Evolutionary conservation across 1,140 invertebrate species (phyloP), one percentile per base, ranked within the genome.

Genomic region (Drosophila ironensis): DNA sequence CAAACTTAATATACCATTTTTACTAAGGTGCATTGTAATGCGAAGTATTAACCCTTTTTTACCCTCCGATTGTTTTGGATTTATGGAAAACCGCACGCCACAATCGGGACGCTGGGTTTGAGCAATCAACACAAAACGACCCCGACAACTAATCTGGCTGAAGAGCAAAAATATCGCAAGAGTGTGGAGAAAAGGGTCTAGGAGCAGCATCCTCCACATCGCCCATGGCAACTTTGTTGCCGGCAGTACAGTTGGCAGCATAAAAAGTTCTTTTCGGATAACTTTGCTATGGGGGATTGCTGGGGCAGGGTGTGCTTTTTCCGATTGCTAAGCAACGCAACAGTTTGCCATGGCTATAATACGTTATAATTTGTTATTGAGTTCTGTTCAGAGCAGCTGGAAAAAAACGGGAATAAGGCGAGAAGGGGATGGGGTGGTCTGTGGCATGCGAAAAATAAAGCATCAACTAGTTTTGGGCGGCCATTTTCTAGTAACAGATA

Each of bases 311-410:
- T 52, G 50, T n/a, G 25, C 41, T 60, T 19, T 67, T 69, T 68
- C 54, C 66, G 60, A 81, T 87, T 86, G 75, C 81, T 87, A 69
- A 75, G 87, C 87, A 88, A 88, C 87, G 87, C 87, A 88, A 88
- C 87, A 88, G 87, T 88, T 88, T 88, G 87, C 81, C 87, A 88
- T 88, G 74, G 87, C 82, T 88, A 88, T 88, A 88, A 88, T 88
- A 88, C 81, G 71, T 87, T 87, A 81, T 88, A 88, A 88, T 88
- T 88, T 88, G 87, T 87, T 87, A 88, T 88, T 88, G 84, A 88
- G 84, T 87, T 88, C 87, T 87, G 54, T 64, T 74, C 74, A 63
- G 56, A 72, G 80, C 71, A 86, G 74, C 74, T 75, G 61, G 71
- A 86, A 86, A 86, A 86, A 77, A 73, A 70, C 80, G 68, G 66